Base-by-base conservation (phyloP, 1,140 invertebrate genomes). In the Protaetia brevitarsis region DNA sequence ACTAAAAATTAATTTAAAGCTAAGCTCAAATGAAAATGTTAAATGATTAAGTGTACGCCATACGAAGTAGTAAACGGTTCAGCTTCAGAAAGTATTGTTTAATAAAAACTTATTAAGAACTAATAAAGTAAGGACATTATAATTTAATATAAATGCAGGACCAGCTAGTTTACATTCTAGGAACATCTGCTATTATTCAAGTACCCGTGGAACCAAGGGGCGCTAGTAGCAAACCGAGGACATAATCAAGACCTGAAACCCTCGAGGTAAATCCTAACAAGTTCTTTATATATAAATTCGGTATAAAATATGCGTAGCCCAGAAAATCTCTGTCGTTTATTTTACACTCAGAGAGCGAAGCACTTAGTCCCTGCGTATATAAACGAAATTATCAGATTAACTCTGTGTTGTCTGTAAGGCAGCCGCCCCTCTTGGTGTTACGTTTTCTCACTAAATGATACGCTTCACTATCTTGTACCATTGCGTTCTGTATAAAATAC, bases 401-500 rank as follows among this genome's bases (percentile, higher is more conserved):
- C 41, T 51, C 6, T 51, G 31, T 34, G 41, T 51, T 51, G 8
- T 8, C 26, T 51, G 41, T 51, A 51, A 45, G 21, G 13, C 37
- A 2, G 26, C 41, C 19, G 41, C 41, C 19, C 41, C 41, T 23
- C 7, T 8, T 19, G 19, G 19, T 51, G 6, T 6, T 10, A 23
- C 21, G 41, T 51, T 51, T 16, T 51, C 19, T 51, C 16, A 51
- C 41, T 51, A 51, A 51, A 51, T 23, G 26, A 23, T 19, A 51
- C 19, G 19, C 11, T 26, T 51, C n/a, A 51, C 21, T 19, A 51
- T 51, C 41, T 51, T 51, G 41, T 51, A 51, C 41, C 41, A 51
- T 8, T 7, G 41, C 11, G 3, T 51, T 51, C 11, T 23, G 41
- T 19, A 51, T 51, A 51, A 51, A 51, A 51, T 51, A 51, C 41